A percentile compares a stretch with the other conserved stretches of the same genome.
phyloP scores from a whole-genome alignment of 2,797 vertebrate genomes.

The Megaceryle alcyon region DNA sequence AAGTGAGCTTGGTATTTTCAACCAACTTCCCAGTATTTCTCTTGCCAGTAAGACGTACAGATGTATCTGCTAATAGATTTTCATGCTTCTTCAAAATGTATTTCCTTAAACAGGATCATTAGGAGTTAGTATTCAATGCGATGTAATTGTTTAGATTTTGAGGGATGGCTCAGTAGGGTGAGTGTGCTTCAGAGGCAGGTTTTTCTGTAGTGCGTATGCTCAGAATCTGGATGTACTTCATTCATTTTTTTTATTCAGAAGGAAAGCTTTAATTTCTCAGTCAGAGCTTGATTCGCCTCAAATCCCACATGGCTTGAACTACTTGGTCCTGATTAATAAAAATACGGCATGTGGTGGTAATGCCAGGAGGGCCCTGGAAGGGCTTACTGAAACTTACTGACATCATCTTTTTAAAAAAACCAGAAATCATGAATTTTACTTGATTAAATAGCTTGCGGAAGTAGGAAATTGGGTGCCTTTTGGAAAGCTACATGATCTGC shows the following conservation, averaged over 20 bases:
- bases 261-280: not conserved
- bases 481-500: not conserved
- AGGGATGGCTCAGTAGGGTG: not conserved
- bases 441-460: not conserved
- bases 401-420: not conserved
- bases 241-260: not conserved
- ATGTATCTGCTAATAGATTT: not conserved
- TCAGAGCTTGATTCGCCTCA: not conserved
- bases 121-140: not conserved
- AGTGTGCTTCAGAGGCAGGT: not conserved
- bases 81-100: not conserved
- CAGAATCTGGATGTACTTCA: not conserved
- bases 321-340: not conserved
- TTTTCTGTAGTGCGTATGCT: not conserved
- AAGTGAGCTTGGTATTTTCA: not conserved
- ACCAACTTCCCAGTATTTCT: not conserved
- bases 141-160: not conserved
- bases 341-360: not conserved
- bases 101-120: not conserved
- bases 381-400: not conserved
- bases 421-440: not conserved
- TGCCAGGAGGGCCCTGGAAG: not conserved
- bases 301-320: not conserved
- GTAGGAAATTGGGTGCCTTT: not conserved
- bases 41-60: not conserved